Evolutionary conservation across 1,140 invertebrate species (phyloP).

Genomic region (Tetramorium alpestre): DNA sequence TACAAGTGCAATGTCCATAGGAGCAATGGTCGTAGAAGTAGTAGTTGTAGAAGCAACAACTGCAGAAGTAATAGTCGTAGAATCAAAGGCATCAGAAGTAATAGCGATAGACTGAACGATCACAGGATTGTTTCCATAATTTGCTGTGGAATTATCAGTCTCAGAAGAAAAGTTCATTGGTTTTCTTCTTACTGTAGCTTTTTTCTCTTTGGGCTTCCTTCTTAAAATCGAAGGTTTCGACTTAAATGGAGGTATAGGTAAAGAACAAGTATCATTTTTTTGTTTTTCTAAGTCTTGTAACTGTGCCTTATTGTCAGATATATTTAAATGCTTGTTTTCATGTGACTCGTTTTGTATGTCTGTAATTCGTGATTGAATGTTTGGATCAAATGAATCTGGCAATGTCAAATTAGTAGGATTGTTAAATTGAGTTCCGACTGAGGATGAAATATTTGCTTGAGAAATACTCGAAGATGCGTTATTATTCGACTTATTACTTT

Average conservation of each 20-base stretch:
- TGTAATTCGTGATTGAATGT: neutral
- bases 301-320: neutral
- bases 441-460: neutral
- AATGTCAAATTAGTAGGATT: neutral
- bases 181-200: constrained; percentile 65
- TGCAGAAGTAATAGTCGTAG: neutral
- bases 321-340: neutral
- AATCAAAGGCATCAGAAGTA: neutral
- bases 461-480: neutral
- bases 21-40: neutral
- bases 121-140: neutral
- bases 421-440: neutral
- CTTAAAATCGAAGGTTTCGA: constrained; percentile 20
- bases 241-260: neutral
- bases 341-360: neutral
- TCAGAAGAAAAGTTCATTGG: neutral
- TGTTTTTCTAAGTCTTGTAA: neutral
- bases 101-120: neutral
- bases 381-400: neutral
- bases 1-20: neutral
- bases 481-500: neutral
- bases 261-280: neutral
- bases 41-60: neutral
- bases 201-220: constrained; percentile 67
- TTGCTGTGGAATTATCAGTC: no score